Conservation (phyloP, 2,113 vertebrate species). For the Porphyrio hochstetteri region DNA sequence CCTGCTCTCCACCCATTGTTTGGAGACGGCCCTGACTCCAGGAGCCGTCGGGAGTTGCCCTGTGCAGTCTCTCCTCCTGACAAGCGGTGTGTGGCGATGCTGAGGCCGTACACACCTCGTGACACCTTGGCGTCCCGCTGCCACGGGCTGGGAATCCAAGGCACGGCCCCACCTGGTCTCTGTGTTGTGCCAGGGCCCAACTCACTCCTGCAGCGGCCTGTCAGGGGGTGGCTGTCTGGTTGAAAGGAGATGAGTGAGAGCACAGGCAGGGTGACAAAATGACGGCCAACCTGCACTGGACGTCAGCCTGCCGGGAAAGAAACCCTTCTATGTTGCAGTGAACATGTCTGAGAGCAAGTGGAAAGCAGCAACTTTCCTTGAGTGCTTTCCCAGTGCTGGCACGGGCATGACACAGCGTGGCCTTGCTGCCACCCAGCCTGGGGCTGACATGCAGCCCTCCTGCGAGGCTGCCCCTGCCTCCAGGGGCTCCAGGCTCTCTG, state of each 20-base stretch:
- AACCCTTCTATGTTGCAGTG: neutral
- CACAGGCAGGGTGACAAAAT: neutral
- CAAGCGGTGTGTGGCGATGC: rapidly evolving
- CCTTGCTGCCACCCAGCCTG: neutral
- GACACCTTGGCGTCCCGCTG: rapidly evolving
- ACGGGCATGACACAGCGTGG: rapidly evolving
- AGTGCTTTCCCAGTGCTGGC: neutral
- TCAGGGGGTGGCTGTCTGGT: rapidly evolving
- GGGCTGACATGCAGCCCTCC: neutral
- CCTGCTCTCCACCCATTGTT: conserved; percentile 78
- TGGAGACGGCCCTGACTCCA: conserved; percentile 44
- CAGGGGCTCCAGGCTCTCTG: rapidly evolving
- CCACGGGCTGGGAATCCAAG: neutral
- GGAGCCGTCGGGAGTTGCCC: neutral
- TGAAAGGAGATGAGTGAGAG: neutral
- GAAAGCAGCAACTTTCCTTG: neutral
- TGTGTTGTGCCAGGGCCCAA: rapidly evolving
- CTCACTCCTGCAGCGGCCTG: rapidly evolving
- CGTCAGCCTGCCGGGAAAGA: rapidly evolving
- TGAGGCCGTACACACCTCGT: neutral
- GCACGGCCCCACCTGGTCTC: neutral
- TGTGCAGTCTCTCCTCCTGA: neutral
- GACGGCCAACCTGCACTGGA: rapidly evolving
- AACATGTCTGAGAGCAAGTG: neutral
- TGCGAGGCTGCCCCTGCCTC: neutral